Conservation (phyloP, 2,888 invertebrate genomes). For the Craniophora ligustri region DNA sequence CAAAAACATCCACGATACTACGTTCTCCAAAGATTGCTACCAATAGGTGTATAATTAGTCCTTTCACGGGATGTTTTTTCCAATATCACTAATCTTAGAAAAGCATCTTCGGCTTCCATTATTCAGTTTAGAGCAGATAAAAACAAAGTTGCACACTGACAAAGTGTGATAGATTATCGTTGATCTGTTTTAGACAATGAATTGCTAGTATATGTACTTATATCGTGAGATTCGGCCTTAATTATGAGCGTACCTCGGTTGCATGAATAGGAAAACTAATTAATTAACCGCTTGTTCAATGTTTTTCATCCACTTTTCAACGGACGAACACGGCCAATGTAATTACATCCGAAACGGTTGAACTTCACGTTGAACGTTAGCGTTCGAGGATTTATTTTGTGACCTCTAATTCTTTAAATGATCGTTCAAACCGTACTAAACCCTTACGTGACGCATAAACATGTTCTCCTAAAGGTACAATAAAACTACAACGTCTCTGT, state of each 20-base stretch:
- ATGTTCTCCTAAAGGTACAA: conserved; percentile 49
- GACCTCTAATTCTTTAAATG: conserved; percentile 10
- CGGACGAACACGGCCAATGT: conserved; percentile 22
- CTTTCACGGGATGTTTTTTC: conserved; percentile 20
- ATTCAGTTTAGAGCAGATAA: conserved; percentile 39
- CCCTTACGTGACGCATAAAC: conserved; percentile 35
- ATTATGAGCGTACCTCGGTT: conserved; percentile 61
- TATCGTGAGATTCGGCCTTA: conserved; percentile 74
- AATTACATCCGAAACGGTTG: conserved; percentile 22
- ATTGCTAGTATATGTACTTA: conserved; percentile 53
- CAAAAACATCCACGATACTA: conserved; percentile 1
- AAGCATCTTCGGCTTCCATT: conserved; percentile 38
- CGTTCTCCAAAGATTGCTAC: neutral
- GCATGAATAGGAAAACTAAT: conserved; percentile 72
- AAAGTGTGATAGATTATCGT: conserved; percentile 58
- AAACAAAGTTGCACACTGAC: conserved; percentile 45
- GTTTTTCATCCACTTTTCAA: conserved; percentile 43
- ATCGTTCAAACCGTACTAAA: conserved; percentile 12
- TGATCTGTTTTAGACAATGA: conserved; percentile 63
- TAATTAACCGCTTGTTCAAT: conserved; percentile 66
- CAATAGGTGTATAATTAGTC: neutral
- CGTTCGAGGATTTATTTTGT: conserved; percentile 10
- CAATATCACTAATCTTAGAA: conserved; percentile 34
- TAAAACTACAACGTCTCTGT: conserved; percentile 45
- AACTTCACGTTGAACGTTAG: conserved; percentile 6